Evolutionary conservation across 2,113 vertebrate species (phyloP).

Genomic region (Channa argus): DNA sequence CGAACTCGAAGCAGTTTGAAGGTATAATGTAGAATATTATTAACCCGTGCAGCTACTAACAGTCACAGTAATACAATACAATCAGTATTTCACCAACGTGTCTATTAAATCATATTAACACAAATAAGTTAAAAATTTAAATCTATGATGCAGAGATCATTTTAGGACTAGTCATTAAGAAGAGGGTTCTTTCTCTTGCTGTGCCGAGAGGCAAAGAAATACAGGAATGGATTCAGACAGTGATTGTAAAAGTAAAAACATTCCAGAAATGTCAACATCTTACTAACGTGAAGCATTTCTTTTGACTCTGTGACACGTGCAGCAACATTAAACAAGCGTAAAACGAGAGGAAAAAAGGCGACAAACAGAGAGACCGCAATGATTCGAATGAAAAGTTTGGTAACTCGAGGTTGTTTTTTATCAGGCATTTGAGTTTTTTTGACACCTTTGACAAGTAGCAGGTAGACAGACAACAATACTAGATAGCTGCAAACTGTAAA

Average conservation of each 20-base stretch:
- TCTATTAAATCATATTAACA: too few species aligned
- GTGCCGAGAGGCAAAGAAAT: conserved; percentile 26
- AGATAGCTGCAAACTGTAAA: conserved; percentile 1
- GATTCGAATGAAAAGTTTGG: conserved; percentile 13
- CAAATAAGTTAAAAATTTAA: too few species aligned
- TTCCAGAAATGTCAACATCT: conserved; percentile 15
- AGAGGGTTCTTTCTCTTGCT: not conserved
- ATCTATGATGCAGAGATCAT: not conserved
- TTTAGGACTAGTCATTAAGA: conserved; percentile 9
- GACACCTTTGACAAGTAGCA: conserved; percentile 21
- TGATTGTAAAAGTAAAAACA: conserved; percentile 38
- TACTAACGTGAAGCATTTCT: not conserved
- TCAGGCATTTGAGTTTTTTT: not conserved
- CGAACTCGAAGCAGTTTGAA: too few species aligned
- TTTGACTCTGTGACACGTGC: not conserved
- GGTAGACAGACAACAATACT: conserved; percentile 11
- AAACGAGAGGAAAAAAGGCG: conserved; percentile 7
- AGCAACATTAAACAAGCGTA: not conserved
- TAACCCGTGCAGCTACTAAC: too few species aligned
- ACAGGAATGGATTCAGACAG: conserved; percentile 44
- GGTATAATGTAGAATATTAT: too few species aligned
- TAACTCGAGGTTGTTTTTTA: not conserved
- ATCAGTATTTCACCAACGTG: too few species aligned
- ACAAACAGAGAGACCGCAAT: not conserved
- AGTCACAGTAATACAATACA: too few species aligned